These are phyloP conservation scores for Euphydryas editha DNA, from an alignment of 2,888 invertebrate genomes.

Conservation along the genomic window DNA sequence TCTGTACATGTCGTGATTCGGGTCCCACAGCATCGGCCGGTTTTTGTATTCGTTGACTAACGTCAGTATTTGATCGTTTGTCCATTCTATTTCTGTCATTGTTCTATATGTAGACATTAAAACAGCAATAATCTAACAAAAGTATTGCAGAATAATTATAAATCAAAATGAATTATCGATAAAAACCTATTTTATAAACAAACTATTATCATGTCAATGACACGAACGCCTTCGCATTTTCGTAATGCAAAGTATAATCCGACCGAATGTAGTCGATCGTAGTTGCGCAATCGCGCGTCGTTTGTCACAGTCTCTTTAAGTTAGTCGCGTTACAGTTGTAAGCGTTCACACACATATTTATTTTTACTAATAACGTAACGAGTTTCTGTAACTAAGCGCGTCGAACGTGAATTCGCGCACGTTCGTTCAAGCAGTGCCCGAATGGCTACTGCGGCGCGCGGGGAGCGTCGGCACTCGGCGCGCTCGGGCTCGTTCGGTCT, in stretches of 20 bases:
- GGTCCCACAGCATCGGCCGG: slow-evolving; percentile 66
- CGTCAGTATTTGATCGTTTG: slow-evolving; percentile 57
- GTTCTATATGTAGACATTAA: slow-evolving; percentile 33
- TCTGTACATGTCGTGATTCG: slow-evolving; percentile 56
- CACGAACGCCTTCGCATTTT: slow-evolving; percentile 12
- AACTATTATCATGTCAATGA: slow-evolving; percentile 11
- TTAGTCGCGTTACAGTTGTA: background rate
- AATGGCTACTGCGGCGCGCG: slow-evolving; percentile 54
- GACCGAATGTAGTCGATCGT: background rate
- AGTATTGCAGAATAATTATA: background rate
- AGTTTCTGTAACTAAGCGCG: slow-evolving; percentile 20
- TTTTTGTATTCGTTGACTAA: slow-evolving; percentile 63
- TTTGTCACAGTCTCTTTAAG: slow-evolving; percentile 1
- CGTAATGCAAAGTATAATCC: slow-evolving; percentile 13
- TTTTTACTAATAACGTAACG: background rate
- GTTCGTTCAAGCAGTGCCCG: slow-evolving; percentile 53
- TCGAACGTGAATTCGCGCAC: slow-evolving; percentile 49
- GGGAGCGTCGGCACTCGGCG: slow-evolving; percentile 48
- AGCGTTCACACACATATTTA: background rate
- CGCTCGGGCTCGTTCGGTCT: slow-evolving; percentile 37
- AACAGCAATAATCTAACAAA: background rate
- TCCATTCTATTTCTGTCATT: slow-evolving; percentile 66
- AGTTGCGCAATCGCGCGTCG: background rate
- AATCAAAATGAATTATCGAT: slow-evolving; percentile 10
- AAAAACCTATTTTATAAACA: slow-evolving; percentile 7